Conservation (phyloP, 2,888 invertebrate species). For the Cephus nigrinus region DNA sequence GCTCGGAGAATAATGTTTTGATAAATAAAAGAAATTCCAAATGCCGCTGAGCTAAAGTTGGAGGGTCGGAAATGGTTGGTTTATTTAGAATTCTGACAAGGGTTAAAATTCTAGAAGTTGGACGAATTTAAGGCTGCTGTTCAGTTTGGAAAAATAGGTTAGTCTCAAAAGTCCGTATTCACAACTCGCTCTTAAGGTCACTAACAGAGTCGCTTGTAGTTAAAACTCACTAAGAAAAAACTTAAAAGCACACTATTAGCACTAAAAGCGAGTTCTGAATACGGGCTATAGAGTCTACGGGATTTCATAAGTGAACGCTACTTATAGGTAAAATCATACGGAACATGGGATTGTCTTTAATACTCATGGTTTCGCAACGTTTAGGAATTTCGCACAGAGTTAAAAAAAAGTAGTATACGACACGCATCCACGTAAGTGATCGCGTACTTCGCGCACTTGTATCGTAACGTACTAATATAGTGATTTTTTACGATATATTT, state of each 20-base stretch:
- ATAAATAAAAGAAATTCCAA: conserved; percentile 19
- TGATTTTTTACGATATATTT: background rate
- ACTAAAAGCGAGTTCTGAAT: no score
- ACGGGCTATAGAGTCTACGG: background rate
- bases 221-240: no score
- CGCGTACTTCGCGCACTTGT: no score
- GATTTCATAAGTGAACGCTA: background rate
- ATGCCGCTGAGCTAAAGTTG: conserved; percentile 14
- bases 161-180: no score
- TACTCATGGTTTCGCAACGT: no score
- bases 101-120: conserved; percentile 7
- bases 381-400: no score
- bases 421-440: no score
- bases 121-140: background rate
- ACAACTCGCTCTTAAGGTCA: no score
- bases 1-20: conserved; percentile 13
- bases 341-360: background rate
- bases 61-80: conserved; percentile 19
- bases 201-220: no score
- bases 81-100: conserved; percentile 13
- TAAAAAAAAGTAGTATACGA: no score
- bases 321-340: background rate
- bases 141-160: background rate
- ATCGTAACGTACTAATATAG: no score
- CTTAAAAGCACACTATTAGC: no score